Evolutionary conservation across 1,140 invertebrate species (phyloP), one percentile per base, ranked within the genome.

Genomic region (Dendroctonus ponderosae): DNA sequence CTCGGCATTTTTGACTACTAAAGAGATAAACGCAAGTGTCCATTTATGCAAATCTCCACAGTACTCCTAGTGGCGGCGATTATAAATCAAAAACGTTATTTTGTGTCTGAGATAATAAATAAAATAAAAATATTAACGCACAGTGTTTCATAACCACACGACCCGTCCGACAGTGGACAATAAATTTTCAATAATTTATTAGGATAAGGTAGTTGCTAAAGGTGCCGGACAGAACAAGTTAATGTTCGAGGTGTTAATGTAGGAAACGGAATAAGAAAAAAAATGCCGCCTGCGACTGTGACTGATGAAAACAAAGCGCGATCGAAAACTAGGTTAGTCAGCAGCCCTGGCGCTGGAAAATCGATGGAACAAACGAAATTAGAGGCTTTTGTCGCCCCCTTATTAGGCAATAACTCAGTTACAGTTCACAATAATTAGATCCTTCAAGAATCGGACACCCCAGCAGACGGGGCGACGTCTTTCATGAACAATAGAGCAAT

Each of bases 111-210:
- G 61, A 58, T 57, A 65, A 65, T 65, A 65, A 65, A 65, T 65
- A 58, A 65, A 52, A 50, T 7, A 48, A 65, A 65, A 65, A 48
- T 50, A 57, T 58, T 49, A 65, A 65, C 62, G 53, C 53, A 65
- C 62, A 65, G 56, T 58, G 62, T 65, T 65, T 65, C 62, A 65
- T 65, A 65, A 65, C 62, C 62, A 58, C 26, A 26, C 56, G 56
- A 58, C 48, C 37, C 7, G 14, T 49, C 12, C 14, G 53, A 41
- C 54, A 65, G 53, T 65, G 53, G 26, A 65, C 62, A 58, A 65
- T 65, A 65, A 65, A 65, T 65, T 58, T 65, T 42, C 48, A 65
- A 58, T 65, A 65, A 65, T 65, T 65, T 65, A 65, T 65, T 65
- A 57, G 62, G 42, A 57, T 65, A 58, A 53, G 51, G 62, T 51